These are phyloP conservation scores for Progne subis DNA, from an alignment of 2,113 vertebrate genomes.

Conservation along the genomic window DNA sequence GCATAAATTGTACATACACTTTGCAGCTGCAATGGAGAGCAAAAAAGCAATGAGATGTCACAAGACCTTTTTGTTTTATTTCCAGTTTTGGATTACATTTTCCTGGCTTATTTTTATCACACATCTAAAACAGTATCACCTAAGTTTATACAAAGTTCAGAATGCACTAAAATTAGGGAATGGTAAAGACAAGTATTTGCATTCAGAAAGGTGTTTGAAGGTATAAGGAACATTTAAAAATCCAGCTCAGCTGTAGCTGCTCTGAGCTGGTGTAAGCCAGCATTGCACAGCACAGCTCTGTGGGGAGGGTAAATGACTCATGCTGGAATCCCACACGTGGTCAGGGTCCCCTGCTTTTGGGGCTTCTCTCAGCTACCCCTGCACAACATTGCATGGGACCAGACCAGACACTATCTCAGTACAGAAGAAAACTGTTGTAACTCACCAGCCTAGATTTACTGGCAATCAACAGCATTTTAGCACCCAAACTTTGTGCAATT, in stretches of 20 bases:
- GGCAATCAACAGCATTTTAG: constrained; percentile 83
- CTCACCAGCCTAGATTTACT: constrained; percentile 80
- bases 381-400: neutral
- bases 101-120: neutral
- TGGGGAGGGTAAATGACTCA: neutral
- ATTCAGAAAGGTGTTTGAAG: neutral
- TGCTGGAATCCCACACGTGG: neutral
- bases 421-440: neutral
- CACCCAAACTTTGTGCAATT: constrained; percentile 81
- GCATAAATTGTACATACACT: neutral
- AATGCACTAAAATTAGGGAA: neutral
- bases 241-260: neutral
- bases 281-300: neutral
- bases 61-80: neutral
- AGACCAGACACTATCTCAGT: neutral
- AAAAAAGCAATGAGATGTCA: neutral
- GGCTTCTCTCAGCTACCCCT: neutral
- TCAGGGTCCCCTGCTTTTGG: neutral
- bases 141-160: neutral
- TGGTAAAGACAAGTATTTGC: neutral
- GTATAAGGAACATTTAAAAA: neutral
- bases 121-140: neutral
- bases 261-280: neutral
- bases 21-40: neutral
- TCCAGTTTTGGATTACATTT: neutral